phyloP scores from a whole-genome alignment of 2,888 invertebrate genomes.

The Ormyrus thymus region DNA sequence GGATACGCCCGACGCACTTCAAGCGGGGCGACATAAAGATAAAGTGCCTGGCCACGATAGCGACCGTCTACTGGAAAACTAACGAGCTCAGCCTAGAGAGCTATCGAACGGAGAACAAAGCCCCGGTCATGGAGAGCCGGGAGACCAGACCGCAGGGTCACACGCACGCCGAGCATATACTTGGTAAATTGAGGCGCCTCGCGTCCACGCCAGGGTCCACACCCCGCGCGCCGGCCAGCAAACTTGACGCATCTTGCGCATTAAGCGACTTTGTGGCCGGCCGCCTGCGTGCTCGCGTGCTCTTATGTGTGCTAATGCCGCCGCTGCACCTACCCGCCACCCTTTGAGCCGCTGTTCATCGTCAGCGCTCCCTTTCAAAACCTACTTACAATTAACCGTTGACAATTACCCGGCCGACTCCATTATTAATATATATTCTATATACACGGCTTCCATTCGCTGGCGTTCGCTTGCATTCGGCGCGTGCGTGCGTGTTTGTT shows the following conservation, averaged over 20 bases:
- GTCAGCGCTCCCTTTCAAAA: too few species aligned
- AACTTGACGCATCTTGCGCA: background rate
- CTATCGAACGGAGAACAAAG: conserved; percentile 78
- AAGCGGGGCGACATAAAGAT: conserved; percentile 90
- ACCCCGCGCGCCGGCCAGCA: background rate
- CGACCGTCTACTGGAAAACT: conserved; percentile 89
- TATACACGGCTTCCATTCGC: too few species aligned
- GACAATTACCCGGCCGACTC: too few species aligned
- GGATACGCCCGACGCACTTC: conserved; percentile 88
- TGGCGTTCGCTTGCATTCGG: too few species aligned
- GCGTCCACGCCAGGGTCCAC: background rate
- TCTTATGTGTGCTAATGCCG: too few species aligned
- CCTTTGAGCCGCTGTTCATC: too few species aligned
- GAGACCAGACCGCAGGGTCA: conserved; percentile 79
- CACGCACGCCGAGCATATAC: conserved; percentile 84
- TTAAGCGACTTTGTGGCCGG: conserved; percentile 1
- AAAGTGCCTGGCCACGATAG: conserved; percentile 92
- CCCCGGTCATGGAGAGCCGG: conserved; percentile 86
- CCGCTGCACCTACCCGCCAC: too few species aligned
- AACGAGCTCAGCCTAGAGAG: conserved; percentile 93
- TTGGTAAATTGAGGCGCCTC: conserved; percentile 76
- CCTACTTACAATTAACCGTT: too few species aligned
- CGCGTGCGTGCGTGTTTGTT: too few species aligned
- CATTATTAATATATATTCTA: too few species aligned
- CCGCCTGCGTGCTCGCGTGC: too few species aligned